Base-by-base conservation (phyloP, 2,113 vertebrate genomes). In the Neomonachus schauinslandi region DNA sequence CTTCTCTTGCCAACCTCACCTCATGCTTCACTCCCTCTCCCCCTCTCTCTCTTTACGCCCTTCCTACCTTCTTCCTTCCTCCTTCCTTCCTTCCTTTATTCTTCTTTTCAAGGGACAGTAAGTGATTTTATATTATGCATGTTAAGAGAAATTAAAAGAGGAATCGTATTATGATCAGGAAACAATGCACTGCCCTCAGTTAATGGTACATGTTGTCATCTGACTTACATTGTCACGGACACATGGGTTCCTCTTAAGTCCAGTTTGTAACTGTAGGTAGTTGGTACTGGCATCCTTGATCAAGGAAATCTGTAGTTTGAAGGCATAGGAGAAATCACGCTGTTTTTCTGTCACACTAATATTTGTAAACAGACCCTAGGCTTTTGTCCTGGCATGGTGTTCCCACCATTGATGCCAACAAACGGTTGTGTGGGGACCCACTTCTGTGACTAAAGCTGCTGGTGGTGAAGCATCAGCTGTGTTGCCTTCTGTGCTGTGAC, bases 261-360 rank as follows among this genome's bases (percentile, higher is more conserved):
- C 18, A 7, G 18, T 7, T 53, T 86, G 71, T 53, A 96, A 55
- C 21, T 91, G 7, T 83, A 85, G 77, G 36, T 61, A 76, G 36
- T 72, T 69, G 65, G 21, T 53, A 31, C 39, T 87, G 72, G 42
- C 49, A 55, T 95, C 88, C 39, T 22, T 93, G 33, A 42, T 57
- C 26, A 69, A 93, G 46, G 81, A 79, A 79, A 76, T 90, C 55
- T 97, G 53, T 72, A 21, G 28, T 89, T 82, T n/a, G 85, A 72
- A 59, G 51, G 39, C 77, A 22, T 15, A 51, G 33, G 77, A 39
- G 79, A 55, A 91, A 65, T 22, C 22, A 33, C 33, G 51, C 13
- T 77, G 33, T 76, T 94, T 74, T 94, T 88, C 71, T 26, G 33
- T 9, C 59, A 36, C 39, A 49, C 12, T 46, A 69, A 69, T 77